Base-by-base conservation (phyloP, 1,140 invertebrate species). In the Alviniconcha marisindica region DNA sequence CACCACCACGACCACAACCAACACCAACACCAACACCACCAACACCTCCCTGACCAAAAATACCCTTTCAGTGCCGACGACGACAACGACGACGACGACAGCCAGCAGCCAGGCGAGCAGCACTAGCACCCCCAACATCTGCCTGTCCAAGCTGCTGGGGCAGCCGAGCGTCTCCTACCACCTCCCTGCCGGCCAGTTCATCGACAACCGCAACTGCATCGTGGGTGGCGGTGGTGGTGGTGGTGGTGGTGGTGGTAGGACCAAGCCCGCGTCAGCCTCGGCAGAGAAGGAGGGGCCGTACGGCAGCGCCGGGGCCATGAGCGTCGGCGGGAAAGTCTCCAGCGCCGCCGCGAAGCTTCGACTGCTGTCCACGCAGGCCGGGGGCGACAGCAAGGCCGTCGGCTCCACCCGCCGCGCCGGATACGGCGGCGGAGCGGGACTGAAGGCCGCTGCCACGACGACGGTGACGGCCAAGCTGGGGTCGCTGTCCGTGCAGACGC, bases 91-190 rank as follows among this genome's bases (percentile, higher is more conserved):
- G n/a, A n/a, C n/a, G n/a, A n/a, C n/a, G n/a, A n/a, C n/a, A n/a
- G n/a, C n/a, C n/a, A 18, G 44, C 44, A 48, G 44, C 44, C 44
- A 10, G 44, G 7, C 44, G 18, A 48, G 44, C 18, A 48, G 44
- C 18, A 36, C 38, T 42, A 14, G 48, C 44, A 31, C 54, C 21
- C 33, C 71, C 21, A 36, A 56, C 48, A 40, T n/a, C 77, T 60
- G 80, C 21, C 42, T 54, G 5, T 74, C 66, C 24, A 66, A 82
- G 36, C 66, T 82, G 33, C 44, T 82, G 38, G 80, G 66, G 66
- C 66, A 82, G 44, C 80, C 71, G 10, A 74, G 33, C 15, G 66
- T 73, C 0, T 1, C 80, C 21, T 31, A 44, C 18, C n/a, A 44
- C 18, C n/a, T 81, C 10, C 66, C 66, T 28, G 48, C 31, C 14